phyloP scores from a whole-genome alignment of 2,113 vertebrate genomes.

The Labeo catla region DNA sequence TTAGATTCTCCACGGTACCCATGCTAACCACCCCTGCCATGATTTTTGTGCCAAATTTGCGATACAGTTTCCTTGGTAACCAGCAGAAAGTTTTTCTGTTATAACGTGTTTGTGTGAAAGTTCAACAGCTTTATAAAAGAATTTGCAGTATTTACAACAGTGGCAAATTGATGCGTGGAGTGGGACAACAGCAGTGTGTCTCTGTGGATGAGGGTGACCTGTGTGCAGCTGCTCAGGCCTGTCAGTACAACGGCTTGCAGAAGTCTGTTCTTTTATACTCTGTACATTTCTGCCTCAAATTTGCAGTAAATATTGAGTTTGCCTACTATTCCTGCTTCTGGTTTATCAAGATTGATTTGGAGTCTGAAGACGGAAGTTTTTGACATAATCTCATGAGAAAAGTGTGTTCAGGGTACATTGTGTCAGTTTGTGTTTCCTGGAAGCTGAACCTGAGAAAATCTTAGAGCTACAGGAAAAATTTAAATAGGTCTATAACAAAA shows the following conservation, averaged over 20 bases:
- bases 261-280: slow-evolving; percentile 58
- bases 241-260: slow-evolving; percentile 6
- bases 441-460: background rate
- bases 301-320: slow-evolving; percentile 63
- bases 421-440: background rate
- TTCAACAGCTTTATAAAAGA: slow-evolving; percentile 45
- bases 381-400: background rate
- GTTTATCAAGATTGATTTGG: background rate
- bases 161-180: background rate
- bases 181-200: background rate
- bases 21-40: background rate
- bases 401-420: background rate
- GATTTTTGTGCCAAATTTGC: slow-evolving; percentile 53
- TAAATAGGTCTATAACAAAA: background rate
- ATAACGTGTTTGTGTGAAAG: slow-evolving; percentile 47
- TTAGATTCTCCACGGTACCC: slow-evolving; percentile 29
- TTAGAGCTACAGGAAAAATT: background rate
- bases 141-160: slow-evolving; percentile 4
- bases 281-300: slow-evolving; percentile 56
- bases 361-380: background rate
- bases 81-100: slow-evolving; percentile 53
- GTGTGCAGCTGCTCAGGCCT: slow-evolving; percentile 31
- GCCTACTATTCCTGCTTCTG: slow-evolving; percentile 39
- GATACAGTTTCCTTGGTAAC: slow-evolving; percentile 43
- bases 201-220: slow-evolving; percentile 26